These are phyloP conservation scores for Nothobranchius furzeri DNA, from an alignment of 2,113 vertebrate species.

Conservation along the genomic window DNA sequence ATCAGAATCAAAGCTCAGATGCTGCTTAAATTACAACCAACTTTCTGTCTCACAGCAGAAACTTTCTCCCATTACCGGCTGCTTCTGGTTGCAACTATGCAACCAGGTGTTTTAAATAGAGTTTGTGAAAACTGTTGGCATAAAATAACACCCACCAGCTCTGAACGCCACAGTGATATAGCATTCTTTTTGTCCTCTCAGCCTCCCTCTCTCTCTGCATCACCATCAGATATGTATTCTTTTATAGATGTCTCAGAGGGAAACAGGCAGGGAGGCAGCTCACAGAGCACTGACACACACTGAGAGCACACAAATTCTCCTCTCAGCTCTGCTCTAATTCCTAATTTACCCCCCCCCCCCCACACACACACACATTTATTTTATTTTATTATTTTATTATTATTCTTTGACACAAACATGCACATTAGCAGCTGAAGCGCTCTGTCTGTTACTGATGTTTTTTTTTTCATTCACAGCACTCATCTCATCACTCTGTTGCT, in stretches of 20 bases:
- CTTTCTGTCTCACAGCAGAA: neutral
- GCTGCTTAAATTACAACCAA: slow-evolving; percentile 9
- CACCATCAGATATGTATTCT: slow-evolving; percentile 73
- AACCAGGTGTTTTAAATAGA: slow-evolving; percentile 43
- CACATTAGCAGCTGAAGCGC: slow-evolving; percentile 25
- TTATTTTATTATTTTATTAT: no score
- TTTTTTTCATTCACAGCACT: slow-evolving; percentile 21
- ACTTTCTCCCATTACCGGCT: neutral
- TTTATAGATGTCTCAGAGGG: slow-evolving; percentile 66
- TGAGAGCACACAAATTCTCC: slow-evolving; percentile 51
- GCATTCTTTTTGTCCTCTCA: slow-evolving; percentile 74
- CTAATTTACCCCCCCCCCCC: slow-evolving; percentile 56
- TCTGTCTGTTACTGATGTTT: neutral
- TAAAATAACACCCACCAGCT: slow-evolving; percentile 61
- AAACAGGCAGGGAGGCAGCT: slow-evolving; percentile 57
- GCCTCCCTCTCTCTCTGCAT: slow-evolving; percentile 54
- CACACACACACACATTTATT: no score
- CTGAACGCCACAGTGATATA: slow-evolving; percentile 63
- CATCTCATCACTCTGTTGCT: slow-evolving; percentile 1
- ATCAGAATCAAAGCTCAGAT: slow-evolving; percentile 16
- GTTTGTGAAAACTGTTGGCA: slow-evolving; percentile 38
- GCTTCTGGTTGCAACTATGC: neutral
- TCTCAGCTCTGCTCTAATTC: slow-evolving; percentile 52
- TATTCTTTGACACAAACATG: slow-evolving; percentile 3
- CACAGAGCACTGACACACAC: slow-evolving; percentile 60